These are phyloP conservation scores for Dendropsophus ebraccatus DNA, from an alignment of 2,113 vertebrate genomes.

Conservation along the genomic window DNA sequence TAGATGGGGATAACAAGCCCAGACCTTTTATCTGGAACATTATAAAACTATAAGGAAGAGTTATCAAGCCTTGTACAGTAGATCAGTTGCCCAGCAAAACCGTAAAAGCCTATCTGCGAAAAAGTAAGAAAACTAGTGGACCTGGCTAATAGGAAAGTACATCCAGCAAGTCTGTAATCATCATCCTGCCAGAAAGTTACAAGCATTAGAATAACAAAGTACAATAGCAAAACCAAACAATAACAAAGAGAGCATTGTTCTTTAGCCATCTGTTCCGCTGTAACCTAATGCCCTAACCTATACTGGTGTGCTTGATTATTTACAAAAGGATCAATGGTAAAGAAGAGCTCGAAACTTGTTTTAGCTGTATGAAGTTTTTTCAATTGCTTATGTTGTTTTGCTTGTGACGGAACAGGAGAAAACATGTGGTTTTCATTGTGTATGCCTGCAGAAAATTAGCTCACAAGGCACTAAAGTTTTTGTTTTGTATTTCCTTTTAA, in stretches of 20 bases:
- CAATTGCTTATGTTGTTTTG: slow-evolving; percentile 27
- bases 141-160: background rate
- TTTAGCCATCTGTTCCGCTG: slow-evolving; percentile 31
- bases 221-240: slow-evolving; percentile 36
- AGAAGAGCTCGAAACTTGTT: slow-evolving; percentile 35
- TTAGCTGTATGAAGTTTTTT: slow-evolving; percentile 28
- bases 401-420: slow-evolving; percentile 39
- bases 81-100: too few relatives aligned
- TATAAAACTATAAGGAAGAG: too few relatives aligned
- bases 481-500: slow-evolving; percentile 6
- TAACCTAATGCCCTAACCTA: slow-evolving; percentile 35
- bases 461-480: background rate
- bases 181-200: slow-evolving; percentile 4
- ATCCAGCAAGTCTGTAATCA: slow-evolving; percentile 24
- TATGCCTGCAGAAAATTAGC: background rate
- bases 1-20: too few relatives aligned
- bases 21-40: too few relatives aligned
- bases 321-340: slow-evolving; percentile 30
- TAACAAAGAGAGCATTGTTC: slow-evolving; percentile 44
- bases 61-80: too few relatives aligned
- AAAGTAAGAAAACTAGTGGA: background rate
- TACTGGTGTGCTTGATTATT: slow-evolving; percentile 27
- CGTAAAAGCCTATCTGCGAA: background rate
- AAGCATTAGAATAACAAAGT: slow-evolving; percentile 30
- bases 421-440: slow-evolving; percentile 34